Percentiles rank a stretch among this genome's conserved stretches.
These are phyloP conservation scores for Streblospio benedicti DNA, from an alignment of 1,140 invertebrate species.

Conservation along the genomic window DNA sequence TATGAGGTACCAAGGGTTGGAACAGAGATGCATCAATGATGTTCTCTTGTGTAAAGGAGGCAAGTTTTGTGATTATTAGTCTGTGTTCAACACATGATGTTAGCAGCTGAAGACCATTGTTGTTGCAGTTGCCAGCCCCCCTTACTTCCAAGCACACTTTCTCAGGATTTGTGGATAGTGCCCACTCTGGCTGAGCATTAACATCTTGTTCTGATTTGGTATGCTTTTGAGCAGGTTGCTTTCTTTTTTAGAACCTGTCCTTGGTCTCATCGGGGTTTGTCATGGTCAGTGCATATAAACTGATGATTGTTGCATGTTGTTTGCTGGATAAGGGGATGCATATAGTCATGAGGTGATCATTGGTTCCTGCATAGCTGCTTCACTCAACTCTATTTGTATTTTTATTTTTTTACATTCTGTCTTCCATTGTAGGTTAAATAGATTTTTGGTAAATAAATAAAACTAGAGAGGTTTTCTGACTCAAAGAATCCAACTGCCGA, in stretches of 20 bases:
- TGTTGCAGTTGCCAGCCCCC: slow-evolving; percentile 5
- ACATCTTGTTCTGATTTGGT: not conserved
- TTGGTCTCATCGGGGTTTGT: slow-evolving; percentile 11
- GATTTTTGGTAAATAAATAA: too few species aligned
- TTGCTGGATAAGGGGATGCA: slow-evolving; percentile 4
- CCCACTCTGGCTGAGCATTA: slow-evolving; percentile 8
- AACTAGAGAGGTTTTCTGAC: too few species aligned
- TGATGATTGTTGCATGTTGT: not conserved
- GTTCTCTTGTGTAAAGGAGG: slow-evolving; percentile 13
- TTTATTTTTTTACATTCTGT: too few species aligned
- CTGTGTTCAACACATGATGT: not conserved
- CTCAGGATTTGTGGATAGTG: slow-evolving; percentile 1
- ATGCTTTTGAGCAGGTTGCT: not conserved
- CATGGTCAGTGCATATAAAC: slow-evolving; percentile 10
- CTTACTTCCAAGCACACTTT: slow-evolving; percentile 11
- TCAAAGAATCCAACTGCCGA: too few species aligned
- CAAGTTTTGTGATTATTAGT: not conserved
- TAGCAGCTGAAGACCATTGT: not conserved
- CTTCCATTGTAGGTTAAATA: too few species aligned
- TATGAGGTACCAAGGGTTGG: slow-evolving; percentile 22
- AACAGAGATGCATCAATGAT: slow-evolving; percentile 19
- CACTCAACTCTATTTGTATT: too few species aligned
- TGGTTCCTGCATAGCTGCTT: slow-evolving; percentile 6
- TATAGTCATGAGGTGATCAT: slow-evolving; percentile 13
- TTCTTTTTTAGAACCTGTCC: slow-evolving; percentile 7